Base-by-base conservation (phyloP, 2,888 invertebrate genomes). In the Pandemis corylana region DNA sequence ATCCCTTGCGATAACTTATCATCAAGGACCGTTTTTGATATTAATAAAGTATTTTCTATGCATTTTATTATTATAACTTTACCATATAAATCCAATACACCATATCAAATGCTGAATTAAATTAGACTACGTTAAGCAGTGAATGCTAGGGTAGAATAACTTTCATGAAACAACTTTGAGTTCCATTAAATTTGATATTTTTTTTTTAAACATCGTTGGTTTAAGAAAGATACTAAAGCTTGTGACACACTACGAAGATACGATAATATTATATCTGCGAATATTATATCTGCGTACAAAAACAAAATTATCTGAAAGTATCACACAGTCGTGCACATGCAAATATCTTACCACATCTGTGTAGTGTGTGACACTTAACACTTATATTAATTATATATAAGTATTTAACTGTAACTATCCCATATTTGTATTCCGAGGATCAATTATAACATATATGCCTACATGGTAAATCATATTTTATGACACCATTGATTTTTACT, bases 31-130 rank as follows among this genome's bases (percentile, higher is more conserved):
- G 36, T 36, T 66, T 66, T 66, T 66, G 49, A 66, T 66, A 66
- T 66, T n/a, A 36, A 51, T n/a, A 66, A 66, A n/a, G n/a, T 51
- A 66, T 66, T 66, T 66, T 66, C 66, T 59, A 59, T 28, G 28
- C 9, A 41, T 13, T n/a, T 62, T 42, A 42, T 42, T 42, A 42
- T 62, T 42, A 28, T 42, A 62, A 36, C 56, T 62, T 28, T 62
- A 62, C 36, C 61, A 41, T 62, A 56, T 28, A 41, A 41, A 36
- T 62, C n/a, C 51, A 51, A 66, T 66, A 36, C 49, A 36, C 41
- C 67, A 67, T 67, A 67, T 67, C 67, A 41, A 67, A 15, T 28
- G 67, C 67, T 15, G 53, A 15, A 13, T 53, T 15, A 20, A 56
- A 9, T 56, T 36, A 53, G 53, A 53, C 9, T 42, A 53, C 10